Evolutionary conservation across 2,797 vertebrate species (phyloP), one percentile per base, ranked within the genome.

Genomic region (Gouania willdenowi): DNA sequence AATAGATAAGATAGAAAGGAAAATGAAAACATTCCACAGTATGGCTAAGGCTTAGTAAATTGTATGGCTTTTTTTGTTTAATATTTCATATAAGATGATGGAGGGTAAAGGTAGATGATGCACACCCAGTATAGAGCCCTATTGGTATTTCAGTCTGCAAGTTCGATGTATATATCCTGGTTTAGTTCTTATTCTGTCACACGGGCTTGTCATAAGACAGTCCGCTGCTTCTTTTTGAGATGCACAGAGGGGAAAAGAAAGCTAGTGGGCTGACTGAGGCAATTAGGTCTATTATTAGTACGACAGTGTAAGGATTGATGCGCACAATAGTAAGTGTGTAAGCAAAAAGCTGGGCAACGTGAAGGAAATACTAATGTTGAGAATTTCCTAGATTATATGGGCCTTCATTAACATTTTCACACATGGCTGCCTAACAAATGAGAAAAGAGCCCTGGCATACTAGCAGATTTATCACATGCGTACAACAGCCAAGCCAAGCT

Each of bases 391-490:
- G 91, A 90, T 93, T 89, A 90, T 90, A 87, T 90, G 90, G 91
- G 88, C 92, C 92, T 94, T 96, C 93, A 91, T 97, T 96, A 94
- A 92, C 94, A 91, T 96, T 95, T 97, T 93, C 94, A 97, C 92
- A 92, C 93, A 91, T 82, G 87, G 86, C 92, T 93, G 94, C 83
- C 90, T 93, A 90, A 91, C 92, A 93, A 92, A 94, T 91, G 93
- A 93, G 92, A 90, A 91, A 91, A 90, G 89, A 90, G 89, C 89
- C 88, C 89, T 85, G 83, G 87, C 82, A 81, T 81, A 79, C 79
- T 57, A 30, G 75, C 84, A 88, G 90, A 91, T 93, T 93, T 91
- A 92, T 88, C 80, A 79, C 54, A 63, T 80, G 73, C 52, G 28
- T 77, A 76, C 82, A 74, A 77, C 77, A 83, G 71, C 70, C 61